Evolutionary conservation across 2,113 vertebrate genomes (phyloP).

Genomic region (Paradisaea rubra): DNA sequence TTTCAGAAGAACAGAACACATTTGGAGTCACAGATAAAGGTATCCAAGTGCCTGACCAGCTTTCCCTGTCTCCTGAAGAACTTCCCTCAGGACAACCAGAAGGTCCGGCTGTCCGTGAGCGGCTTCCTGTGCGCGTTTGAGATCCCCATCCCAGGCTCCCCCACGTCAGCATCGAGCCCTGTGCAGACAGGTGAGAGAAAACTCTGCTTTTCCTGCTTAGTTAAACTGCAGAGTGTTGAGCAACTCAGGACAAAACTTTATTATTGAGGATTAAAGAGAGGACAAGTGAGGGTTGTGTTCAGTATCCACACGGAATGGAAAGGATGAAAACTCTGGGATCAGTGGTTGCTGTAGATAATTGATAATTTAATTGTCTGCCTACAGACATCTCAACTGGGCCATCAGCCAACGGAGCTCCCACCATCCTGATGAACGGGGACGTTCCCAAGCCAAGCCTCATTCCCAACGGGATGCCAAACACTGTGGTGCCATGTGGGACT

Average conservation of each 20-base stretch:
- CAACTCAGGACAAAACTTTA: not conserved
- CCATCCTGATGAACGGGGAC: conserved; percentile 73
- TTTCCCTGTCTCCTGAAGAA: conserved; percentile 72
- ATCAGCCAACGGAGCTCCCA: conserved; percentile 74
- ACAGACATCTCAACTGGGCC: conserved; percentile 63
- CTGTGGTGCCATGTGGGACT: conserved; percentile 76
- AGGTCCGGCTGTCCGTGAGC: conserved; percentile 89
- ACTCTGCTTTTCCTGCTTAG: not conserved
- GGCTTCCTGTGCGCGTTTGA: conserved; percentile 95
- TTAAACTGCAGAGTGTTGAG: not conserved
- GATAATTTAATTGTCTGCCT: not conserved
- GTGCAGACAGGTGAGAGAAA: conserved; percentile 80
- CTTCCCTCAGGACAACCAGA: conserved; percentile 97
- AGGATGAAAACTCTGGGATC: fast-evolving
- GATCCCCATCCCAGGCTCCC: conserved; percentile 89
- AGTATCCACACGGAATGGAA: fast-evolving
- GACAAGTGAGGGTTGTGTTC: not conserved
- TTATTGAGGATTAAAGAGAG: not conserved
- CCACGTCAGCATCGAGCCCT: conserved; percentile 83
- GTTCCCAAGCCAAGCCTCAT: conserved; percentile 74
- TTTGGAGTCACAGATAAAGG: not conserved
- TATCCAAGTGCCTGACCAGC: not conserved
- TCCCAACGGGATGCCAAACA: conserved; percentile 86
- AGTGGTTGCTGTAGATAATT: not conserved
- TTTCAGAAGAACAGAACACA: not conserved